phyloP scores from a whole-genome alignment of 2,797 vertebrate genomes.

The Gymnodraco acuticeps region DNA sequence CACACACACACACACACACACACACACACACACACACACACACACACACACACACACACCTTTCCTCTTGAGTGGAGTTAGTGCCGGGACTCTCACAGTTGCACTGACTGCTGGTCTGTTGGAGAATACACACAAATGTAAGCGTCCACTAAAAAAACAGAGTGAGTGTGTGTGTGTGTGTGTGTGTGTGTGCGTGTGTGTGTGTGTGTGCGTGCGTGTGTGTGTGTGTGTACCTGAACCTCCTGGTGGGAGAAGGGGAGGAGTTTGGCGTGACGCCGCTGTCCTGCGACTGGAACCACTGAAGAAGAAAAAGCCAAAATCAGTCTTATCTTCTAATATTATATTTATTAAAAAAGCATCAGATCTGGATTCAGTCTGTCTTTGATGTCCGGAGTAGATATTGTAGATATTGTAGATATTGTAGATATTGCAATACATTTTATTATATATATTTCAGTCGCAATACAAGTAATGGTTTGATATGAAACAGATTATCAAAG shows the following conservation, averaged over 20 bases:
- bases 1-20: no score
- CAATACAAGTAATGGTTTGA: no score
- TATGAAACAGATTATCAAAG: no score
- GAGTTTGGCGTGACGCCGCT: slow-evolving; percentile 86
- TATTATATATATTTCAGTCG: no score
- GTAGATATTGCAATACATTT: no score
- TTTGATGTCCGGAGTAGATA: no score
- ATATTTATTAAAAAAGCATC: not conserved
- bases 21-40: not conserved
- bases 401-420: no score
- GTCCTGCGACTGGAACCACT: slow-evolving; percentile 83
- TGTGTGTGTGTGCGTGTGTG: no score
- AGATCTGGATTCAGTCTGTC: not conserved
- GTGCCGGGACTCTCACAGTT: slow-evolving; percentile 76
- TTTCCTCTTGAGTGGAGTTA: slow-evolving; percentile 86
- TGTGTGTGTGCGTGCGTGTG: no score
- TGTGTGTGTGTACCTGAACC: slow-evolving; percentile 73
- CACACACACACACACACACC: slow-evolving; percentile 58
- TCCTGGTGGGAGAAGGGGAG: slow-evolving; percentile 84
- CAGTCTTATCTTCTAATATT: not conserved
- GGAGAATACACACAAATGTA: slow-evolving; percentile 1
- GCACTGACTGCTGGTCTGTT: slow-evolving; percentile 77
- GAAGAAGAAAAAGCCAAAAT: slow-evolving; percentile 27
- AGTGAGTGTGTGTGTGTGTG: no score
- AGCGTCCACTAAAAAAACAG: not conserved